Base-by-base conservation (phyloP, 1,140 invertebrate species). In the Brachionus asplanchnoidis region DNA sequence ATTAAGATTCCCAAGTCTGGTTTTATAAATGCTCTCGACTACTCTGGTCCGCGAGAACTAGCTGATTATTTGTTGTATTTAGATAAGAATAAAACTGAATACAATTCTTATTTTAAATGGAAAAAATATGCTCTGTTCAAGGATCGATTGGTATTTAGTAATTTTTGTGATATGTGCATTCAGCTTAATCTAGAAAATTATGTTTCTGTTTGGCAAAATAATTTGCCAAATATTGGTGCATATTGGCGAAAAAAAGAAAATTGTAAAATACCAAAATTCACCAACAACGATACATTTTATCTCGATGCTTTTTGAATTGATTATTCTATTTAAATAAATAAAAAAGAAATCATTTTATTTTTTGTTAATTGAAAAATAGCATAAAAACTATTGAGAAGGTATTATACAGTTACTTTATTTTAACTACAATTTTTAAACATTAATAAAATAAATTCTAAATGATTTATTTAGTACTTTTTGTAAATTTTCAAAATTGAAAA, bases 51-150 rank as follows among this genome's bases (percentile, higher is more conserved):
- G 11, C 79, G 75, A 66, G 84, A 85, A 12, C 53, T 87, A 11
- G 86, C 86, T 4, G 68, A 84, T 8, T 75, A 85, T 68, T 56
- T 86, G 11, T n/a, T 73, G 14, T 84, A 85, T 56, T 60, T 86
- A 3, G 86, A 44, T 14, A n/a, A 12, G 1, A 50, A 79, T n/a
- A 32, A 50, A 44, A 68, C 26, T 46, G 56, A 56, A 26, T 79
- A 80, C 53, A 50, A 66, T 82, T 26, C 36, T 53, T 80, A 79
- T 66, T 80, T 80, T 36, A 60, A 42, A 68, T 80, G 60, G 70
- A 85, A 32, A 36, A 12, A 75, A 40, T 56, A 44, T 60, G 68
- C 42, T 32, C 23, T 17, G 5, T 60, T 82, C 44, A 23, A 65
- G 11, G 23, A 23, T 14, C 32, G 36, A 44, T 6, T 82, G 14